Conservation (phyloP, 2,888 invertebrate genomes). For the Tortrix viridana region DNA sequence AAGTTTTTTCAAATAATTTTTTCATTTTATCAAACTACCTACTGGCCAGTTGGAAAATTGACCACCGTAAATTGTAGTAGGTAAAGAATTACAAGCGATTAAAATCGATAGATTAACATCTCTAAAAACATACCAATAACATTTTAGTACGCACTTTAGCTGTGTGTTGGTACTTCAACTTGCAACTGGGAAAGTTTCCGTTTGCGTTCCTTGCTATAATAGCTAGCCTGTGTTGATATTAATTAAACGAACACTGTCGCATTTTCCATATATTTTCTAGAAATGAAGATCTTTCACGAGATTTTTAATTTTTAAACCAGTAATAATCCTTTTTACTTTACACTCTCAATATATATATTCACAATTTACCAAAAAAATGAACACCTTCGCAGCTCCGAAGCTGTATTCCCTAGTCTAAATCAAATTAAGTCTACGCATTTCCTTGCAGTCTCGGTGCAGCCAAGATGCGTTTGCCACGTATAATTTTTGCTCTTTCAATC, state of each 20-base stretch:
- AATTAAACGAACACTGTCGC: slow-evolving; percentile 2
- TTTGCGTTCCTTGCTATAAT: slow-evolving; percentile 6
- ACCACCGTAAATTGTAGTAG: too few species aligned
- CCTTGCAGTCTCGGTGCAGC: slow-evolving; percentile 32
- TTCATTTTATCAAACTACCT: too few species aligned
- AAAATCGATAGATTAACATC: neutral
- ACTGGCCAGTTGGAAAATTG: too few species aligned
- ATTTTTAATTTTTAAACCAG: too few species aligned
- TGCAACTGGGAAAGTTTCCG: slow-evolving; percentile 25
- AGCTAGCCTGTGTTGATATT: slow-evolving; percentile 1
- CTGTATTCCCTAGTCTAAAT: slow-evolving; percentile 17
- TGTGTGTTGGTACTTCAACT: slow-evolving; percentile 16
- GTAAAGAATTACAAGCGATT: too few species aligned
- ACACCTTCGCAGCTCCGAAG: neutral
- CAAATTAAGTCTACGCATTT: slow-evolving; percentile 26
- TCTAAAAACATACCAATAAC: slow-evolving; percentile 19
- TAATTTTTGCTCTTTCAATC: slow-evolving; percentile 82
- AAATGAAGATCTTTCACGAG: too few species aligned
- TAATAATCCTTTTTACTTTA: too few species aligned
- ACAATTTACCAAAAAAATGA: neutral
- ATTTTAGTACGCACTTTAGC: slow-evolving; percentile 26
- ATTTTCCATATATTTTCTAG: neutral
- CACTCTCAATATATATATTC: neutral
- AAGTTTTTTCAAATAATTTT: too few species aligned
- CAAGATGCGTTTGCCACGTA: slow-evolving; percentile 83